These are phyloP conservation scores for Macroteleia sp. DNA, from an alignment of 2,888 invertebrate species.

Conservation along the genomic window DNA sequence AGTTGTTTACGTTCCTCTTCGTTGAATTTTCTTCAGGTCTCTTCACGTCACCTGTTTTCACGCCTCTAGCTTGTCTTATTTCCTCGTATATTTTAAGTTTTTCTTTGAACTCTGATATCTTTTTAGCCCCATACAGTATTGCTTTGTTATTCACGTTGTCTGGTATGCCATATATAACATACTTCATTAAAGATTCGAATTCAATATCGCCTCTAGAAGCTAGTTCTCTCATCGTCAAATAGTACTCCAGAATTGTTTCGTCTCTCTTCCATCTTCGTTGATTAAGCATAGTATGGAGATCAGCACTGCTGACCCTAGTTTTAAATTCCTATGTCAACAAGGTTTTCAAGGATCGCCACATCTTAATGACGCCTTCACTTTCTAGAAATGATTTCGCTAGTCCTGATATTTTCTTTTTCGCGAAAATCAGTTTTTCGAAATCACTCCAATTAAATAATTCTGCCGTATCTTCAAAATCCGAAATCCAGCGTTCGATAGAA, in stretches of 20 bases:
- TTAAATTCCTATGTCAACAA: constrained; percentile 12
- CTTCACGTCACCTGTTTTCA: not conserved
- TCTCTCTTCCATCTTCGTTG: constrained; percentile 28
- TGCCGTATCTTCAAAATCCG: constrained; percentile 63
- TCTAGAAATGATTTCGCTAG: constrained; percentile 53
- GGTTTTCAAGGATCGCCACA: constrained; percentile 3
- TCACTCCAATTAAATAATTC: constrained; percentile 28
- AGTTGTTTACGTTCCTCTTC: too few relatives aligned
- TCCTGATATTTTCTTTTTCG: constrained; percentile 41
- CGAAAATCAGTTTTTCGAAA: constrained; percentile 32
- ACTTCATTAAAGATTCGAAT: constrained; percentile 34
- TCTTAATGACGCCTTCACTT: constrained; percentile 8
- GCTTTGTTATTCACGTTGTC: not conserved
- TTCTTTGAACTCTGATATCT: not conserved
- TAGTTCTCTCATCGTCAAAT: constrained; percentile 51
- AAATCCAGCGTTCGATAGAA: constrained; percentile 44
- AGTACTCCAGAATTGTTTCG: constrained; percentile 53
- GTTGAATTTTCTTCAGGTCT: not conserved
- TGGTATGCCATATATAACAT: constrained; percentile 43
- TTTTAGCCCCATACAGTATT: not conserved
- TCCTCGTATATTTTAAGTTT: not conserved
- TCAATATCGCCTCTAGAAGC: constrained; percentile 30
- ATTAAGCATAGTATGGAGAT: constrained; percentile 27
- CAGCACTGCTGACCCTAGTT: constrained; percentile 22
- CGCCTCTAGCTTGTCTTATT: not conserved